A percentile compares a stretch with the other conserved stretches of the same genome.
Conservation (phyloP, 2,888 invertebrate genomes). For the Eumerus sabulonum region DNA sequence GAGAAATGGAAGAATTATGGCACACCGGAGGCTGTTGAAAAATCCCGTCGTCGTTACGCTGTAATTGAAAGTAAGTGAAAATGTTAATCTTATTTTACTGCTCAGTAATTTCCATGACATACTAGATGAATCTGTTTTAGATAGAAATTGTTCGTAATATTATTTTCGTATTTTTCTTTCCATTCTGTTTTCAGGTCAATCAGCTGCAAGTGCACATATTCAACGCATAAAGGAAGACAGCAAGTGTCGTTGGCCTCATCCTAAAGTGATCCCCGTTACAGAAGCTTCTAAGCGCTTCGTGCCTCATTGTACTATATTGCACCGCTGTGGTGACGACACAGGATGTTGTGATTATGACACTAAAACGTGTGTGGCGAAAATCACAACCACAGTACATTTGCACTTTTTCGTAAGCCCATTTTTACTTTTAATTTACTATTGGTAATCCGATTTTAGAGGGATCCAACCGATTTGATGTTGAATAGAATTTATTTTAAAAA, state of each 20-base stretch:
- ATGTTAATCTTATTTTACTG: not conserved
- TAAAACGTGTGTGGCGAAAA: constrained; percentile 87
- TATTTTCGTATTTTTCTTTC: too few species aligned
- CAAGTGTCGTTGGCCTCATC: constrained; percentile 73
- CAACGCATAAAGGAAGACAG: constrained; percentile 72
- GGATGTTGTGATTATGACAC: constrained; percentile 89
- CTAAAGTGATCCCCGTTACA: constrained; percentile 73
- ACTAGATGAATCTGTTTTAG: too few species aligned
- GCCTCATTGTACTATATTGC: constrained; percentile 91
- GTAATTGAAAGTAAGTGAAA: constrained; percentile 32
- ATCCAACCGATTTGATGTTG: too few species aligned
- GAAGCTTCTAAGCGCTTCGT: constrained; percentile 84
- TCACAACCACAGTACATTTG: constrained; percentile 77
- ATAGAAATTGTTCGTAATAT: too few species aligned
- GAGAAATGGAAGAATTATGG: constrained; percentile 74
- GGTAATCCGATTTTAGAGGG: too few species aligned
- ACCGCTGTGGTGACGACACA: constrained; percentile 91
- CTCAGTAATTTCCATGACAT: too few species aligned
- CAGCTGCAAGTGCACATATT: constrained; percentile 71
- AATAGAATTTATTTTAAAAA: too few species aligned
- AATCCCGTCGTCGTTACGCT: constrained; percentile 54
- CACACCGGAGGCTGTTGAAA: constrained; percentile 72
- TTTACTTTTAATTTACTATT: too few species aligned
- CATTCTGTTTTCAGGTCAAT: constrained; percentile 69
- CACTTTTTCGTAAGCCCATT: constrained; percentile 74